phyloP scores from a whole-genome alignment of 1,140 invertebrate genomes.

The Calephelis nemesis region DNA sequence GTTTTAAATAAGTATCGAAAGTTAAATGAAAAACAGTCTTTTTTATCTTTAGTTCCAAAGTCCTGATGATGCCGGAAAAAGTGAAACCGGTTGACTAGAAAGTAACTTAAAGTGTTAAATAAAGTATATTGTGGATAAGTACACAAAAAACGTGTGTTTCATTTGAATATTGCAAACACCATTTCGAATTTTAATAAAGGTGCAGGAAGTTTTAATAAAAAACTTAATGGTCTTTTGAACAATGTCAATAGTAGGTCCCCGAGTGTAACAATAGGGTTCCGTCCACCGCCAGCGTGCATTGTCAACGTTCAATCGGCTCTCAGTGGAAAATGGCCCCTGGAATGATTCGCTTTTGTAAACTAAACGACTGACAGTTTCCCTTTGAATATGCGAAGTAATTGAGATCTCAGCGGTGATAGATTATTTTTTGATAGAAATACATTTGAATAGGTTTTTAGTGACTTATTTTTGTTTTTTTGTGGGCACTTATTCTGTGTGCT shows the following conservation, averaged over 20 bases:
- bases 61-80: too few species aligned
- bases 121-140: too few species aligned
- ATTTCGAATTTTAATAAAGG: conserved; percentile 3
- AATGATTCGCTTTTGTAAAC: conserved; percentile 49
- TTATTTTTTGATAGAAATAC: conserved; percentile 17
- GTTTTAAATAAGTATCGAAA: too few species aligned
- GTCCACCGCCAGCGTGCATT: conserved; percentile 44
- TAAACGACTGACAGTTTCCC: conserved; percentile 42
- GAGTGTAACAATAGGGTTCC: conserved; percentile 46
- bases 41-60: too few species aligned
- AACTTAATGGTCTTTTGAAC: conserved; percentile 46
- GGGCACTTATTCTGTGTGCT: too few species aligned
- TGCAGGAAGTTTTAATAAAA: conserved; percentile 21
- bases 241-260: conserved; percentile 52
- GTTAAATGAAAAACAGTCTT: too few species aligned
- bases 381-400: conserved; percentile 41
- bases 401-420: conserved; percentile 31
- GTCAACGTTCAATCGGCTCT: conserved; percentile 45
- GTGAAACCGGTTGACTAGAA: too few species aligned
- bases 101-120: too few species aligned
- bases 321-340: conserved; percentile 44
- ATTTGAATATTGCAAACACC: conserved; percentile 1
- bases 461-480: too few species aligned
- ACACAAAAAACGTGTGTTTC: too few species aligned
- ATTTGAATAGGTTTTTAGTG: neutral